Percentiles rank a stretch among this genome's conserved stretches.
These are phyloP conservation scores for Dasysyrphus albostriatus DNA, from an alignment of 2,888 invertebrate species.

Conservation along the genomic window DNA sequence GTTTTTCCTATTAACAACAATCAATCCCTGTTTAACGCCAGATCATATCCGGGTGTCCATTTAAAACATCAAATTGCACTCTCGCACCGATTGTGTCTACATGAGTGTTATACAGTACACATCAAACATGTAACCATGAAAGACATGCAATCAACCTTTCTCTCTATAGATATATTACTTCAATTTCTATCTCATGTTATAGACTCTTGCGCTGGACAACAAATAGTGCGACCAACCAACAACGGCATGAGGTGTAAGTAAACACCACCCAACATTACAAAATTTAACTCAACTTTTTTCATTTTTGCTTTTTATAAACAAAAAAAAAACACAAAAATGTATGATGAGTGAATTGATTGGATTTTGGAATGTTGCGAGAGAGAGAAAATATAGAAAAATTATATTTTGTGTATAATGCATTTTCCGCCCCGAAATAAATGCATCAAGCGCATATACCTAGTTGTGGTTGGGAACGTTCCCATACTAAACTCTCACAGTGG, in stretches of 20 bases:
- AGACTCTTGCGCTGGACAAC: not conserved
- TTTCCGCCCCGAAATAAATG: slow-evolving; percentile 25
- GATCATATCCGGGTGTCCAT: slow-evolving; percentile 70
- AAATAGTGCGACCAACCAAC: not conserved
- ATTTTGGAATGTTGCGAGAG: slow-evolving; percentile 25
- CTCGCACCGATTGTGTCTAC: slow-evolving; percentile 58
- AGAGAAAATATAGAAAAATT: slow-evolving; percentile 5
- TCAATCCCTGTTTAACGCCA: slow-evolving; percentile 33
- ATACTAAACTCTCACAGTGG: not conserved
- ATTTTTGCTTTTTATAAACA: not conserved
- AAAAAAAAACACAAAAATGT: slow-evolving; percentile 5
- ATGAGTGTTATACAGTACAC: slow-evolving; percentile 46
- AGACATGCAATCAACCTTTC: slow-evolving; percentile 68
- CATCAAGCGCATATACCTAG: too few relatives aligned
- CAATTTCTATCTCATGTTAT: slow-evolving; percentile 48
- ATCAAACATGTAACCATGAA: slow-evolving; percentile 61
- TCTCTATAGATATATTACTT: not conserved
- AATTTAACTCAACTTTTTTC: slow-evolving; percentile 19
- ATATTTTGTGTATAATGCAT: slow-evolving; percentile 20
- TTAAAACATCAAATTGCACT: slow-evolving; percentile 74
- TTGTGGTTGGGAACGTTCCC: not conserved
- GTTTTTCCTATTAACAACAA: slow-evolving; percentile 11
- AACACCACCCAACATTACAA: slow-evolving; percentile 18
- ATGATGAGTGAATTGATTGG: slow-evolving; percentile 58
- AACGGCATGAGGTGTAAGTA: not conserved